These are phyloP conservation scores for Menidia menidia DNA, from an alignment of 2,797 vertebrate genomes.

Conservation along the genomic window DNA sequence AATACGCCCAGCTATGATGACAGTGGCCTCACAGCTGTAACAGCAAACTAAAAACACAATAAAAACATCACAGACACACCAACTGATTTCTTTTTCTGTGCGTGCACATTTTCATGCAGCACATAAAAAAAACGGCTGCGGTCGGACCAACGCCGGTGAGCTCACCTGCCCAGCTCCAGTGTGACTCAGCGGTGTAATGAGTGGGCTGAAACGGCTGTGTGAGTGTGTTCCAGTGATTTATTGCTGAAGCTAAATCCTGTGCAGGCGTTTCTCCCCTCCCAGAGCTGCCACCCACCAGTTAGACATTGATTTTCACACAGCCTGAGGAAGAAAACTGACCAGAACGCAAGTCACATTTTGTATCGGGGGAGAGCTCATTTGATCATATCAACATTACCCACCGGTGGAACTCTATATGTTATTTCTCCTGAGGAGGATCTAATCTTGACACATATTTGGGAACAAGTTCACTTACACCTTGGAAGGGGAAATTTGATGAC, in stretches of 20 bases:
- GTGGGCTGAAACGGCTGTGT: constrained; percentile 32
- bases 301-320: constrained; percentile 4
- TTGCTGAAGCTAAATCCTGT: constrained; percentile 29
- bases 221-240: constrained; percentile 49
- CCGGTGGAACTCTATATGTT: background rate
- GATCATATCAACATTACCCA: background rate
- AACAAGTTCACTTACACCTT: constrained; percentile 7
- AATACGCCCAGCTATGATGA: background rate
- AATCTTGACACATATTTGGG: background rate
- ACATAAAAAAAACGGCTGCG: background rate
- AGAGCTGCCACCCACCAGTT: constrained; percentile 26
- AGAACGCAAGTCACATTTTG: background rate
- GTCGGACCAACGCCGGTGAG: constrained; percentile 36
- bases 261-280: constrained; percentile 7
- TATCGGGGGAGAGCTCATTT: background rate
- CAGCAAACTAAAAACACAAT: background rate
- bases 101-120: background rate
- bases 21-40: background rate
- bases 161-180: constrained; percentile 58
- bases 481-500: background rate
- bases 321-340: background rate
- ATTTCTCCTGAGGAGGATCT: background rate
- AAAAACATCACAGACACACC: background rate
- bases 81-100: background rate
- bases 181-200: constrained; percentile 70